Evolutionary conservation across 1,140 invertebrate genomes (phyloP), one percentile per base, ranked within the genome.

Genomic region (Kradibia gibbosae): DNA sequence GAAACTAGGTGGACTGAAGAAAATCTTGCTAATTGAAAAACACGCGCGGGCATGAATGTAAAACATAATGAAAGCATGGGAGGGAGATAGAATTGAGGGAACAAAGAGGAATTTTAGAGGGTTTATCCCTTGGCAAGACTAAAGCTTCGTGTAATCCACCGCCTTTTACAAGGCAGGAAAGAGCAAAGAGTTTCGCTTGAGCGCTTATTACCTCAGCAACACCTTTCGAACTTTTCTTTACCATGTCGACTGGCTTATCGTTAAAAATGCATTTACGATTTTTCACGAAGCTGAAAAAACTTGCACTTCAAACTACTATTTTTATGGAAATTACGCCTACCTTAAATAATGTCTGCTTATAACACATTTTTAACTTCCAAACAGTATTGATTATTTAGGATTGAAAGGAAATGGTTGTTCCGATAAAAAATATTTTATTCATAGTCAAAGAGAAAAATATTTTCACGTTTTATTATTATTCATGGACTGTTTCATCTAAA

Each of bases 21-120:
- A 78, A 78, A 25, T 70, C 79, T 11, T 45, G 20, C 42, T 80
- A 80, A 80, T 78, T 78, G 76, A 67, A 4, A 45, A 70, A 78
- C 60, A 55, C 28, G 28, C 20, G 31, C 22, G 2, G 71, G 36
- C 1, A 36, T 31, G 71, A 53, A 70, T 28, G 50, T 60, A 13
- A 60, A 60, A 60, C 20, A 60, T 31, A 70, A 48, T 15, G 5
- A 22, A 5, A 22, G 28, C 3, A 48, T 0, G 48, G 13, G 71
- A 31, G 25, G 31, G 42, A 53, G 22, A 45, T n/a, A 34, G 42
- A 39, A 50, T 17, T 10, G 55, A 13, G 39, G 25, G 31, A 22
- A 20, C n/a, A 71, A 42, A 48, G 42, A 39, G 15, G 55, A 60
- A 53, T 75, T 75, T 75, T 42, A 31, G 34, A 36, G 36, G 39